phyloP scores from a whole-genome alignment of 1,140 invertebrate genomes.

The Pemphigus obesinymphae region DNA sequence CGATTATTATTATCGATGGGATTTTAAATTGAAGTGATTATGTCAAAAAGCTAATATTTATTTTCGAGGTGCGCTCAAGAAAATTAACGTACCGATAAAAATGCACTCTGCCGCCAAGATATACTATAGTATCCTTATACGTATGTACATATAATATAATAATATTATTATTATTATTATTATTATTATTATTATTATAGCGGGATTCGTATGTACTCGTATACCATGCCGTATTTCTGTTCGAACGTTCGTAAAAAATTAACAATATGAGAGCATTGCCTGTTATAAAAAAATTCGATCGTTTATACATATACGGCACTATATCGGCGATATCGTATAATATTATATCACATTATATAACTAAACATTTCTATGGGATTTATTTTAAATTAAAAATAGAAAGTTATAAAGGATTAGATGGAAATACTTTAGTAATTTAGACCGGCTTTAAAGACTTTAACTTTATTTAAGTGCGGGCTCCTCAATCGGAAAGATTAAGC shows the following conservation, averaged over 20 bases:
- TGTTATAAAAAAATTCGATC: too few species aligned
- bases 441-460: neutral
- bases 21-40: neutral
- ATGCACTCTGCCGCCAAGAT: neutral
- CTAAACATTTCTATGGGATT: neutral
- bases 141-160: too few species aligned
- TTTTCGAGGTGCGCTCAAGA: neutral
- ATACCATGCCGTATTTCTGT: too few species aligned
- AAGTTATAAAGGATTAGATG: neutral
- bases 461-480: neutral
- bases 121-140: too few species aligned
- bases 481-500: neutral
- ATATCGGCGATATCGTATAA: too few species aligned
- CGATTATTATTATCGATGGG: neutral
- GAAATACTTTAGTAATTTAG: neutral
- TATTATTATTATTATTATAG: too few species aligned
- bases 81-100: neutral
- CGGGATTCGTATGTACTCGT: too few species aligned
- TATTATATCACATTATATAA: too few species aligned
- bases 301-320: too few species aligned
- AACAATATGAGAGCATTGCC: too few species aligned
- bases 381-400: constrained; percentile 9
- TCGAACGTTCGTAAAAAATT: too few species aligned
- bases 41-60: neutral
- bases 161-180: too few species aligned